Evolutionary conservation across 2,113 vertebrate species (phyloP), one percentile per base, ranked within the genome.

Genomic region (Platycercus adscitus): DNA sequence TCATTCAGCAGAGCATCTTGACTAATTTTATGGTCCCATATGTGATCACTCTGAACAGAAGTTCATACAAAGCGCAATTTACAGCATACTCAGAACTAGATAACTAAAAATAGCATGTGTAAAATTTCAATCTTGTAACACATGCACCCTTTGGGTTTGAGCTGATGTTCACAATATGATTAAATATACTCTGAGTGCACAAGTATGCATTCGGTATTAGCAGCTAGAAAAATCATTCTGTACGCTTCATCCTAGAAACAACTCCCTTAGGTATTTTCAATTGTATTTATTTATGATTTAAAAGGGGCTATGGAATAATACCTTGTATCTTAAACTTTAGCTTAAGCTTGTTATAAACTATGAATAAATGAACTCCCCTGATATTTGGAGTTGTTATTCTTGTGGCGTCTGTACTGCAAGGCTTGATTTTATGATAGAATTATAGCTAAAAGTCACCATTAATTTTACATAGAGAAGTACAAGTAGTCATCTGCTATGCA

Each of bases 21-120:
- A 78, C 91, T 96, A 86, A 97, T 95, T 96, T 96, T 78, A 70
- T 81, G 52, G 78, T 73, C 86, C 81, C 93, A 60, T 66, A 89
- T 91, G 91, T 72, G 88, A 94, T 85, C 75, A 25, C 35, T 83
- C 58, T 24, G 87, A 95, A 81, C 78, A 93, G 49, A 86, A 95
- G 91, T 95, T 95, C 86, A 89, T 33, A 73, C 89, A 91, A 83
- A 92, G 87, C 18, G 3, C 65, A 90, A 93, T 93, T 91, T 82
- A 31, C 73, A 85, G 91, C 46, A 33, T 12, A 73, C 7, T 26
- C 20, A 20, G 68, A 95, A 84, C 63, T 26, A 66, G 16, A 31
- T 29, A 79, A 76, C 88, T 84, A 87, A 93, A 95, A 95, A 90
- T 65, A 89, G 91, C 86, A 29, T 6, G 84, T 33, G 52, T 56